Evolutionary conservation across 1,140 invertebrate species (phyloP).

Genomic region (Apolygus lucorum): DNA sequence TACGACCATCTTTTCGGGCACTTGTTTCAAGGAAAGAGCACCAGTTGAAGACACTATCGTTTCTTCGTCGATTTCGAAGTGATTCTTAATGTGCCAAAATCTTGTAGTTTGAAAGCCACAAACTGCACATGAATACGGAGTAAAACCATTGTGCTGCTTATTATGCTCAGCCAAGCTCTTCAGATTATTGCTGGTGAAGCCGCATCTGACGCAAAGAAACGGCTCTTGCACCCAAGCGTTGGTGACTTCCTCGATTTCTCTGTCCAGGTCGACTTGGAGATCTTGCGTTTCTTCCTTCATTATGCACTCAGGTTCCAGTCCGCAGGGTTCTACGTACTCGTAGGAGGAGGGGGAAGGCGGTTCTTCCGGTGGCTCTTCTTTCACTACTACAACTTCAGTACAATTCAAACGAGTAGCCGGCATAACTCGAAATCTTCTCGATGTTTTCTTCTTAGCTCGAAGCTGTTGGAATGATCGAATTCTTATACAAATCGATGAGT

Average conservation of each 20-base stretch:
- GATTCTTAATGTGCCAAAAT: not conserved
- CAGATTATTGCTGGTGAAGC: not conserved
- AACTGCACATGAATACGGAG: not conserved
- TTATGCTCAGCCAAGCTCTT: not conserved
- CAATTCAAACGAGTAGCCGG: no score
- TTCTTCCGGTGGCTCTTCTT: not conserved
- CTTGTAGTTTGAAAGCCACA: not conserved
- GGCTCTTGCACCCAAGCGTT: not conserved
- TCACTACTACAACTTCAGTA: no score
- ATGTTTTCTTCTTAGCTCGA: no score
- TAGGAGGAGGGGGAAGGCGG: not conserved
- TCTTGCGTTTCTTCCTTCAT: not conserved
- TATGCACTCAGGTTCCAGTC: not conserved
- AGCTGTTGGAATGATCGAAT: no score
- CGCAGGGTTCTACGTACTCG: not conserved
- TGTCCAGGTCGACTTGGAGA: not conserved
- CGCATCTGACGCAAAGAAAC: not conserved
- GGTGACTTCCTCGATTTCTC: not conserved
- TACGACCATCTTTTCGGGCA: conserved; percentile 90
- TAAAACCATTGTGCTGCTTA: not conserved
- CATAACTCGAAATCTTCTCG: no score
- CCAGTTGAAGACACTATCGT: conserved; percentile 96
- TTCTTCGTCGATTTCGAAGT: conserved; percentile 80
- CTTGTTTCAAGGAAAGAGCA: conserved; percentile 76
- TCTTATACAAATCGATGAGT: no score